Base-by-base conservation (phyloP, 1,140 invertebrate genomes). In the Daktulosphaira vitifoliae region DNA sequence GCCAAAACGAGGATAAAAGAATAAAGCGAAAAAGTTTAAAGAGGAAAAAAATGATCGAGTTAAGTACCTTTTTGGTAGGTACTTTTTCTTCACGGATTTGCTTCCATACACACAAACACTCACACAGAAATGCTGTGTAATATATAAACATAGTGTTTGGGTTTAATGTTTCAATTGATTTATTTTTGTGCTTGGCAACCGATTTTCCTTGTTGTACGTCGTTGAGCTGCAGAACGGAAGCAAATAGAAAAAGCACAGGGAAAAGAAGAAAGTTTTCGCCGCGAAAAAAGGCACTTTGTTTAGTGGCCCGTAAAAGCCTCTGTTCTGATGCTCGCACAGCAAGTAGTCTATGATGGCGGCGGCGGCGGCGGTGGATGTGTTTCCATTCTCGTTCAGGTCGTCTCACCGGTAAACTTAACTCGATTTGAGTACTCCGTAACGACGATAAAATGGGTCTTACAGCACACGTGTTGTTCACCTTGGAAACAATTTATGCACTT, bases 161-260 rank as follows among this genome's bases (percentile, higher is more conserved):
- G 42, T 62, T 48, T 62, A 48, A 48, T 39, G 56, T 48, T 62
- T 62, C 56, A 48, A 62, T 62, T 62, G 56, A 62, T 62, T 62
- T 62, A 48, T 48, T 62, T 62, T 62, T 26, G 29, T 22, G 39
- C 23, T 23, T 3, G 22, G 15, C 37, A 44, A n/a, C 53, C 53
- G 23, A 44, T 59, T 59, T 56, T 25, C 37, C 4, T 59, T n/a
- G 4, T 11, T 37, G 13, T 6, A 13, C 13, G 13, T 37, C 33
- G 33, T n/a, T 11, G 29, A 33, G 26, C 8, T 4, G 33, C 11
- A 6, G 16, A 2, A 29, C 33, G 20, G n/a, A 53, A 38, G 22
- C 6, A 44, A 39, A 39, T 22, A 6, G n/a, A 42, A 29, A 54
- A 53, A 54, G 11, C 11, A 6, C 13, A 44, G 26, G 25, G 33